Percentiles rank a stretch among this genome's conserved stretches.
These are phyloP conservation scores for Eristalis intricaria DNA, from an alignment of 2,888 invertebrate genomes.

Conservation along the genomic window DNA sequence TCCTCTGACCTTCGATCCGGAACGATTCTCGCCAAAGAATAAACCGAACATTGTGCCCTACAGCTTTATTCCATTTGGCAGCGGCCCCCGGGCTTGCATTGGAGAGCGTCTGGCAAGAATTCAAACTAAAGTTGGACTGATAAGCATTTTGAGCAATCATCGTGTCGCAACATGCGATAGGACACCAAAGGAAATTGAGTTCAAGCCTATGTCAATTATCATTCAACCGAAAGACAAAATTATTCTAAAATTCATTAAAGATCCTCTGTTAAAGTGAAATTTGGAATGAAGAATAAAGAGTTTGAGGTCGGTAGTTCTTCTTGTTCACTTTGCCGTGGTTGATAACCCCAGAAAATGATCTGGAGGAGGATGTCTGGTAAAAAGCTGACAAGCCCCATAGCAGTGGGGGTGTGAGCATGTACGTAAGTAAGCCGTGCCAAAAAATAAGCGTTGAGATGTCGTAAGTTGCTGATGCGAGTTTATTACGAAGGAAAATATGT, in stretches of 20 bases:
- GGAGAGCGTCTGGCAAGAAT: constrained; percentile 79
- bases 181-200: constrained; percentile 75
- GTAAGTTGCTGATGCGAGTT: no score
- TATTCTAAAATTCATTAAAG: constrained; percentile 1
- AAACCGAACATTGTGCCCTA: constrained; percentile 74
- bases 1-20: constrained; percentile 77
- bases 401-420: no score
- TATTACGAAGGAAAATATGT: no score
- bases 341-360: no score
- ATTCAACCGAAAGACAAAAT: background rate
- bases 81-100: constrained; percentile 79
- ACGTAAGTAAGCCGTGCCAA: no score
- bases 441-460: no score
- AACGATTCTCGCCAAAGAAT: constrained; percentile 75
- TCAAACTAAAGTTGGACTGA: constrained; percentile 77
- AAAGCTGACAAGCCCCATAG: no score
- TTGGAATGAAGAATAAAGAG: no score
- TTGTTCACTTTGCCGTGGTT: no score
- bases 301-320: no score
- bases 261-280: background rate
- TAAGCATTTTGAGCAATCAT: constrained; percentile 75
- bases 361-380: no score
- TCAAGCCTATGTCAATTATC: constrained; percentile 78
- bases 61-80: constrained; percentile 79
- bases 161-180: constrained; percentile 74